Percentiles rank a stretch among this genome's conserved stretches.
These are phyloP conservation scores for Thereva unica DNA, from an alignment of 2,888 invertebrate species.

Conservation along the genomic window DNA sequence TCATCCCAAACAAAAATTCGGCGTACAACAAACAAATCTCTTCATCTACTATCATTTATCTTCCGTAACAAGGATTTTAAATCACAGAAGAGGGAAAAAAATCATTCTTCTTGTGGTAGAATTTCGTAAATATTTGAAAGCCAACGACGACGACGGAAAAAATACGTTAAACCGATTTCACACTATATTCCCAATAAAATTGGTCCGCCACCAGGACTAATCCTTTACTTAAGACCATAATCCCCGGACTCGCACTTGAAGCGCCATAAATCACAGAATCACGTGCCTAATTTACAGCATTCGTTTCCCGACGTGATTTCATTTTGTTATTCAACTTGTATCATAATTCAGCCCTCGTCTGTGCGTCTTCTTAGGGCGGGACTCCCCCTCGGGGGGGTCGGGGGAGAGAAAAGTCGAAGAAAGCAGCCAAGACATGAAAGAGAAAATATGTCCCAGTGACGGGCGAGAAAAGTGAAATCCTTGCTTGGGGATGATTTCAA, in stretches of 20 bases:
- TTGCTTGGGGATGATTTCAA: too few species aligned
- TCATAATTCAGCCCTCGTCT: constrained; percentile 34
- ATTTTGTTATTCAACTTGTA: constrained; percentile 32
- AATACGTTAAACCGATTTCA: constrained; percentile 19
- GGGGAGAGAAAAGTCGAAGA: not conserved
- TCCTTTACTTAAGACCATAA: constrained; percentile 32
- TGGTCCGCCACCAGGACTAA: not conserved
- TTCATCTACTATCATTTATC: too few species aligned
- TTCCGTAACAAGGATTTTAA: too few species aligned
- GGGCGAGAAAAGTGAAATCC: not conserved
- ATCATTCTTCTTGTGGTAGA: too few species aligned
- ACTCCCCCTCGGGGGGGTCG: not conserved
- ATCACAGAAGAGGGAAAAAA: too few species aligned
- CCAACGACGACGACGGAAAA: not conserved
- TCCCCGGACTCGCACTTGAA: constrained; percentile 24
- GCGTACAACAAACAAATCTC: too few species aligned
- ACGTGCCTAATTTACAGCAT: constrained; percentile 33
- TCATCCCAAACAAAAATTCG: too few species aligned
- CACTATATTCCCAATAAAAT: not conserved
- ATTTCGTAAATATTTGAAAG: too few species aligned
- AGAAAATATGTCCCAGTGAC: not conserved
- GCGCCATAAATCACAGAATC: constrained; percentile 34
- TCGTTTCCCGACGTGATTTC: constrained; percentile 33
- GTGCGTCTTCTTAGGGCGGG: constrained; percentile 21
- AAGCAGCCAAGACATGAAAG: too few species aligned